These are phyloP conservation scores for Battus philenor DNA, from an alignment of 1,140 invertebrate species.

Conservation along the genomic window DNA sequence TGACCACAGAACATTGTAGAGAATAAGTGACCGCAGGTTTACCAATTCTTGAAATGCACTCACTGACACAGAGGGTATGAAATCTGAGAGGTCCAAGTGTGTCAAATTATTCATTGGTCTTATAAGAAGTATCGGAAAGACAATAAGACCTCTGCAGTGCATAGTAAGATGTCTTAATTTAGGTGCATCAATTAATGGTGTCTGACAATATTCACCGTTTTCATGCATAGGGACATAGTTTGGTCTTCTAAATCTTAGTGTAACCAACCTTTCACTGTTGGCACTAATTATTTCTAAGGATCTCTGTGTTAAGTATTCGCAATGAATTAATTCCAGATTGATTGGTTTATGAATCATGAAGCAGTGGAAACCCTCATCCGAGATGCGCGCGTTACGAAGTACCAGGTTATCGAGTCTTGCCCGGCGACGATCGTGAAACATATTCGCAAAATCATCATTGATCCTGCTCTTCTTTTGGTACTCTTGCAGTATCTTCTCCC, in stretches of 20 bases:
- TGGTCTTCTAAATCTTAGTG: slow-evolving; percentile 53
- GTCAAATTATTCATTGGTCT: slow-evolving; percentile 79
- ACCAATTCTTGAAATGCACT: slow-evolving; percentile 77
- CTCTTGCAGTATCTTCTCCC: slow-evolving; percentile 76
- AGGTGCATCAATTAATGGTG: slow-evolving; percentile 78
- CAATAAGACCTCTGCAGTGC: slow-evolving; percentile 70
- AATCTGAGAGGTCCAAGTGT: slow-evolving; percentile 88
- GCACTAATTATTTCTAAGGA: slow-evolving; percentile 79
- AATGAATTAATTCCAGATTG: slow-evolving; percentile 85
- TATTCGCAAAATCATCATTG: slow-evolving; percentile 81
- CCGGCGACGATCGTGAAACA: slow-evolving; percentile 81
- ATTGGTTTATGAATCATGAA: slow-evolving; percentile 83
- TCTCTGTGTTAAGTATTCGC: slow-evolving; percentile 78
- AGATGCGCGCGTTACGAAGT: slow-evolving; percentile 82
- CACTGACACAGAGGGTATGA: slow-evolving; percentile 77
- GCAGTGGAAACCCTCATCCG: slow-evolving; percentile 81
- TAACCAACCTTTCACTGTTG: slow-evolving; percentile 69
- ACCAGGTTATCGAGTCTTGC: slow-evolving; percentile 84
- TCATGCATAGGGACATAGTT: slow-evolving; percentile 42
- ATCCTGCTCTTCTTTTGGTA: slow-evolving; percentile 78
- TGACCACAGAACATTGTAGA: slow-evolving; percentile 83
- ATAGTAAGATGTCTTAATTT: slow-evolving; percentile 81
- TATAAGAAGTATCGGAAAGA: slow-evolving; percentile 77
- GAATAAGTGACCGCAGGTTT: slow-evolving; percentile 82
- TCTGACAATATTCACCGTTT: slow-evolving; percentile 31